Evolutionary conservation across 2,888 invertebrate genomes (phyloP).

Genomic region (Lydus trimaculatus): DNA sequence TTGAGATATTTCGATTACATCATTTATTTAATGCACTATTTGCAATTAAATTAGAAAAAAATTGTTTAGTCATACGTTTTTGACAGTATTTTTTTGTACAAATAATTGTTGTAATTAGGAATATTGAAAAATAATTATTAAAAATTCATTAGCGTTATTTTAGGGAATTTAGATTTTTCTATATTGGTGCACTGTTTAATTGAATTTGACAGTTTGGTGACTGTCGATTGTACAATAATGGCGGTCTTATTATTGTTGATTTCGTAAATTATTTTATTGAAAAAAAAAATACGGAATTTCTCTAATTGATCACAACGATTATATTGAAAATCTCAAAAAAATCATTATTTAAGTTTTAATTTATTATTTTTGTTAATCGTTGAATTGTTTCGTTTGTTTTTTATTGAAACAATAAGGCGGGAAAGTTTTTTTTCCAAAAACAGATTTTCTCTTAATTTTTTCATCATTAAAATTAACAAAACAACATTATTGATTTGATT

Average conservation of each 20-base stretch:
- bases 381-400: background rate
- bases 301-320: background rate
- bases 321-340: background rate
- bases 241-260: slow-evolving; percentile 8
- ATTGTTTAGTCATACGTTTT: too few relatives aligned
- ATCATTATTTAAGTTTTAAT: background rate
- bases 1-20: too few relatives aligned
- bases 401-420: background rate
- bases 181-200: background rate
- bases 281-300: background rate
- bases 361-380: background rate
- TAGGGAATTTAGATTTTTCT: background rate
- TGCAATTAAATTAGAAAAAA: too few relatives aligned
- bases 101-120: too few relatives aligned
- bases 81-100: too few relatives aligned
- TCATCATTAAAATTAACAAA: background rate
- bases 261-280: background rate
- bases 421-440: background rate
- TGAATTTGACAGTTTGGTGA: background rate
- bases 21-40: too few relatives aligned
- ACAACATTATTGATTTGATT: too few relatives aligned
- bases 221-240: background rate
- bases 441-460: background rate
- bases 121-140: too few relatives aligned
- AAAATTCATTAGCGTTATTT: too few relatives aligned